Conservation (phyloP, 2,797 vertebrate genomes). For the Hylomyscus alleni region DNA sequence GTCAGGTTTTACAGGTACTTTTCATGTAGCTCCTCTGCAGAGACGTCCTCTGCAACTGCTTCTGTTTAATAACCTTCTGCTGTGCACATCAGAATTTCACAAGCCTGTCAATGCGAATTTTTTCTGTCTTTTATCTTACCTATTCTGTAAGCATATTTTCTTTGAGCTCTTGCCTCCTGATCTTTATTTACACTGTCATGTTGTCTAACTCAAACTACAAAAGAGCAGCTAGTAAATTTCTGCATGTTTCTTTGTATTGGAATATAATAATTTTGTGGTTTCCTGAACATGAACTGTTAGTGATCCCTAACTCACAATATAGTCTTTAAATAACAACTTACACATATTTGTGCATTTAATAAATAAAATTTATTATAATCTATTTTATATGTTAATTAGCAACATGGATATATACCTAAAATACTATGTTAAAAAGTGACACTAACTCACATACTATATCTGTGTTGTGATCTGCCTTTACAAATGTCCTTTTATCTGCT, state of each 20-base stretch:
- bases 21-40: slow-evolving; percentile 4
- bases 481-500: background rate
- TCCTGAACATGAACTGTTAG: slow-evolving; percentile 35
- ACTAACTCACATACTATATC: background rate
- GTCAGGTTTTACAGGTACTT: slow-evolving; percentile 97
- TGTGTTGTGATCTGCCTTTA: slow-evolving; percentile 6
- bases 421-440: background rate
- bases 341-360: background rate
- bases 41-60: background rate
- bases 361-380: background rate
- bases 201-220: background rate
- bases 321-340: slow-evolving; percentile 8
- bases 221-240: background rate
- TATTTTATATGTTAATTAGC: background rate
- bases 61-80: slow-evolving; percentile 8
- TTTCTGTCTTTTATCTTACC: background rate
- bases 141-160: background rate
- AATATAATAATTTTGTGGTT: background rate
- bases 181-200: background rate
- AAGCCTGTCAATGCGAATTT: background rate
- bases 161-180: slow-evolving; percentile 8
- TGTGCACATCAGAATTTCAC: background rate
- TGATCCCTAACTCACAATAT: background rate
- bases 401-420: slow-evolving; percentile 19
- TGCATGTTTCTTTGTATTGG: background rate